These are phyloP conservation scores for Vidua chalybeata DNA, from an alignment of 2,113 vertebrate genomes.

Conservation along the genomic window DNA sequence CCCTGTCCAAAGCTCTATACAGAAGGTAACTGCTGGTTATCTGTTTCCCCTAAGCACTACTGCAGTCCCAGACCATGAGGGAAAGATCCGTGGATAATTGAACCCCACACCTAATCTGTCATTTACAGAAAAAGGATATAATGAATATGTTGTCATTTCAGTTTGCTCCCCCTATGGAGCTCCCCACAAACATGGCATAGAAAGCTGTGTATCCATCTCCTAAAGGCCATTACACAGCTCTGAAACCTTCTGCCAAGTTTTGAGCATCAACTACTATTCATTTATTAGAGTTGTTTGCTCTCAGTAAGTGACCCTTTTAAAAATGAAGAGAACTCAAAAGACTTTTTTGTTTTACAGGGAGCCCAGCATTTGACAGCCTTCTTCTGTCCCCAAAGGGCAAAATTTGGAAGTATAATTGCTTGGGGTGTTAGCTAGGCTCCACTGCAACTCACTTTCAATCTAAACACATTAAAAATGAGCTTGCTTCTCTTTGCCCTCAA, in stretches of 20 bases:
- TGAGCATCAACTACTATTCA: not conserved
- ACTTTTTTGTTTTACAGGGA: not conserved
- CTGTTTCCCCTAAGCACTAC: not conserved
- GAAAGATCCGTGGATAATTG: not conserved
- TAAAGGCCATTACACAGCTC: not conserved
- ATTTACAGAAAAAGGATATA: not conserved
- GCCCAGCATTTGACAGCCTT: not conserved
- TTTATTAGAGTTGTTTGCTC: not conserved
- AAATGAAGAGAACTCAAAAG: not conserved
- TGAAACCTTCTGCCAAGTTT: not conserved
- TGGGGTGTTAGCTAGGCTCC: not conserved
- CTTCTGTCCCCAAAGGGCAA: not conserved
- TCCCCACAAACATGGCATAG: not conserved
- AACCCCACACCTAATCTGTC: not conserved
- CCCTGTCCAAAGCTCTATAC: not conserved
- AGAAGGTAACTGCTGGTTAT: not conserved
- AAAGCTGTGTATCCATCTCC: not conserved
- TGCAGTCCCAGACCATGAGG: not conserved
- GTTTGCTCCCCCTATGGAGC: not conserved
- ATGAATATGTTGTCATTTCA: not conserved
- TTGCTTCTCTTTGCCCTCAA: not conserved
- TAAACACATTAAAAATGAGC: not conserved
- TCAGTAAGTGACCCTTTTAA: not conserved
- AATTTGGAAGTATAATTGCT: slow-evolving; percentile 1
- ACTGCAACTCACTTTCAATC: not conserved